Evolutionary conservation across 2,113 vertebrate genomes (phyloP), one percentile per base, ranked within the genome.

Genomic region (Lepidothrix coronata): DNA sequence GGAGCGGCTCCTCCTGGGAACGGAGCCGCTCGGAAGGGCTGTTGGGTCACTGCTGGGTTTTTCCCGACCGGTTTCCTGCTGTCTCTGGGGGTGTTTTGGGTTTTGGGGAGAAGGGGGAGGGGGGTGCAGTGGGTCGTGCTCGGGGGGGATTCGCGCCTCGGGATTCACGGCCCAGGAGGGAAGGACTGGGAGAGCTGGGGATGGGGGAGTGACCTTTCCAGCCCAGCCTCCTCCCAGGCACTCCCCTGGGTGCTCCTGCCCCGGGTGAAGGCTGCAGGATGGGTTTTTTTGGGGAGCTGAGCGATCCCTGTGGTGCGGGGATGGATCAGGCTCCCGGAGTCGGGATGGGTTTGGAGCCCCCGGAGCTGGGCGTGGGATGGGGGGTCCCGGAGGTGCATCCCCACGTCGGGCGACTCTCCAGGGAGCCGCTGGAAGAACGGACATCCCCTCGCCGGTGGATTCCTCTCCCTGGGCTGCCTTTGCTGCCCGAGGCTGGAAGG

Each of bases 61-160:
- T 72, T 43, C 37, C 75, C 23, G 74, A 5, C 27, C 68, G 39
- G 9, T 67, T 91, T 68, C 92, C 91, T 76, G n/a, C 76, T 85
- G 82, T 33, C 70, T 46, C 30, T 88, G 39, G 39, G 92, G 85
- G 85, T 61, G 95, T 46, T 92, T 78, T 78, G 75, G 85, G 62
- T 44, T 48, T 43, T 41, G 85, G 86, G 90, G 52, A 19, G 54
- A 72, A 65, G 51, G 59, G 59, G 11, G 49, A 10, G 52, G 80
- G 67, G 91, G 27, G 14, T 24, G 81, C 70, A 8, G 67, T 1
- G 82, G 55, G 70, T n/a, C 41, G 0, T 10, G 66, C 71, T 57
- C 66, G 17, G 1, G 23, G 23, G 0, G 8, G 9, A 4, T n/a
- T 62, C 3, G 73, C 8, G 2, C 33, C 65, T 63, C 73, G 0